Base-by-base conservation (phyloP, 2,888 invertebrate species). In the Heliothis peltigera region DNA sequence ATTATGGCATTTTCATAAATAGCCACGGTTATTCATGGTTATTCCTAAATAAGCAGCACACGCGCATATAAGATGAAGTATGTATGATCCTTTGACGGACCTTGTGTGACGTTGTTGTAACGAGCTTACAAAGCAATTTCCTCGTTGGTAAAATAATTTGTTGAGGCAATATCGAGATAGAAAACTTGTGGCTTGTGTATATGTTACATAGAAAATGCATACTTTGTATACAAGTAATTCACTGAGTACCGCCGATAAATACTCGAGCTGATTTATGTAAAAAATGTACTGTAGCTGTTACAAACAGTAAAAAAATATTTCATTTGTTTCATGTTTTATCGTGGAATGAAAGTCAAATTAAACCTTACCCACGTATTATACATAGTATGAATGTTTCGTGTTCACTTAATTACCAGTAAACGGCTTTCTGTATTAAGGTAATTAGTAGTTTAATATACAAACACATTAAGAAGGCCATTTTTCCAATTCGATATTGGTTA, bases 111-210 rank as follows among this genome's bases (percentile, higher is more conserved):
- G 73, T 63, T 64, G 66, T 77, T 70, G 76, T 85, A 84, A 84
- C 81, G 75, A 82, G 81, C 76, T 82, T 84, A 82, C 74, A 75
- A 79, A 82, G 78, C 78, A 79, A 85, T 86, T 80, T 82, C 78
- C 72, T 69, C 73, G 60, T 70, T 64, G 69, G 62, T 65, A 70
- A 79, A 80, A 79, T 78, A 77, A 76, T 70, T 69, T 64, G 49
- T 42, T 49, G 60, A 63, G 58, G 71, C 61, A 64, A 64, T 67
- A 70, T 73, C 56, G 60, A 65, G 32, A 51, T 61, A 21, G 53
- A 61, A 66, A 61, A 53, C 28, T 43, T 56, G 53, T 62, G 48
- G 39, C 43, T 48, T 55, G 28, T 70, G 19, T 57, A 75, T 12
- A 15, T 15, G 15, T 35, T 42, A 46, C 21, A 43, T 17, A 54